Evolutionary conservation across 2,888 invertebrate genomes (phyloP).

Genomic region (Amphipoea lucens): DNA sequence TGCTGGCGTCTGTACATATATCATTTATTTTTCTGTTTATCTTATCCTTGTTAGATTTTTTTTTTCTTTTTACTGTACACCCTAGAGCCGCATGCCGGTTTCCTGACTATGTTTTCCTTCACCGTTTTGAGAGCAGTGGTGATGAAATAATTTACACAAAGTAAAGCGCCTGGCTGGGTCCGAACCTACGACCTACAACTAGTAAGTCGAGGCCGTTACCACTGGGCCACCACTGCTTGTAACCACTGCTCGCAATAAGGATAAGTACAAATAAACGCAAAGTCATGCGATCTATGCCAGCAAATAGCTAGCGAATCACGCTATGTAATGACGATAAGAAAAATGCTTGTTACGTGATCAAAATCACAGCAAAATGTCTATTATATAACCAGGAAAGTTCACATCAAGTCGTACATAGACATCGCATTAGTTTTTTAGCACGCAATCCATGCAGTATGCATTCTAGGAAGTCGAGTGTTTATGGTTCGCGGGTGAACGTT

Average conservation of each 20-base stretch:
- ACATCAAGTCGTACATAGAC: constrained; percentile 47
- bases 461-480: constrained; percentile 49
- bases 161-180: no score
- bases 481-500: constrained; percentile 35
- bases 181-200: no score
- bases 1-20: no score
- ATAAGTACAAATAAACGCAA: constrained; percentile 15
- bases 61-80: no score
- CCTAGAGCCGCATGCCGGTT: no score
- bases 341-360: constrained; percentile 42
- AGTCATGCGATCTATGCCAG: constrained; percentile 30
- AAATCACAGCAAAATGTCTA: constrained; percentile 38
- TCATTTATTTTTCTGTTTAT: no score
- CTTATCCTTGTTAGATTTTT: no score
- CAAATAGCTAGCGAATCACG: constrained; percentile 28
- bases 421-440: constrained; percentile 45
- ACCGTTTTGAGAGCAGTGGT: no score
- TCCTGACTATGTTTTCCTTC: no score
- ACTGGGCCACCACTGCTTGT: no score
- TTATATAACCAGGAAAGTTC: constrained; percentile 56
- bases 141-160: no score
- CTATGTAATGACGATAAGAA: constrained; percentile 34
- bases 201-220: no score
- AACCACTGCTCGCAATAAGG: background rate
- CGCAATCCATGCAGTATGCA: constrained; percentile 31